Evolutionary conservation across 2,888 invertebrate genomes (phyloP).

Genomic region (Andrena flavipes): DNA sequence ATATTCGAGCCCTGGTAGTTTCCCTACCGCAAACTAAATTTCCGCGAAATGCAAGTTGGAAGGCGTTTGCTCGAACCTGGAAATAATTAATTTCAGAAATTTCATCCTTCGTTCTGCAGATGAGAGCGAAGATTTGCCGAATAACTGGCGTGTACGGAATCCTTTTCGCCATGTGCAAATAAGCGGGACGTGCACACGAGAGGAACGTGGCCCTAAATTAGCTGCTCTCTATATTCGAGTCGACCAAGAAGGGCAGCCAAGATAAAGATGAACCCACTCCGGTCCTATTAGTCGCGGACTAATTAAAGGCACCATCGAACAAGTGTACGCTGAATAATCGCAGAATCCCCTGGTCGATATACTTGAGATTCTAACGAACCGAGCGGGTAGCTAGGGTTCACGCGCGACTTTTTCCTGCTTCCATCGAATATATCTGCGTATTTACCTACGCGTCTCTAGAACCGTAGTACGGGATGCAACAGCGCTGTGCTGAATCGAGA

Average conservation of each 20-base stretch:
- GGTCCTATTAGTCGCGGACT: slow-evolving; percentile 42
- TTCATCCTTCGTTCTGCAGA: background rate
- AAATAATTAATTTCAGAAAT: slow-evolving; percentile 12
- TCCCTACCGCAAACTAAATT: background rate
- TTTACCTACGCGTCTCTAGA: slow-evolving; percentile 18
- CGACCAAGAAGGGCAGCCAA: background rate
- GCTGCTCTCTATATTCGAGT: slow-evolving; percentile 14
- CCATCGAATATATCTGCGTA: slow-evolving; percentile 53
- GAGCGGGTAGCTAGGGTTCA: background rate
- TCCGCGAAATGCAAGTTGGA: background rate
- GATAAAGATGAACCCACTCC: slow-evolving; percentile 19
- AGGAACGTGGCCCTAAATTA: background rate
- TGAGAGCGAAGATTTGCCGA: background rate
- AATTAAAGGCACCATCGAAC: slow-evolving; percentile 44
- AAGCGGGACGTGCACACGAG: background rate
- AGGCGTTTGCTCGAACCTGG: background rate
- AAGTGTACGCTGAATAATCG: slow-evolving; percentile 53
- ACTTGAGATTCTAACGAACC: slow-evolving; percentile 46
- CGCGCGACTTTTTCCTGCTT: slow-evolving; percentile 12
- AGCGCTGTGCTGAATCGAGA: background rate
- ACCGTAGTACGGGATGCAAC: background rate
- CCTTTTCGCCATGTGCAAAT: background rate
- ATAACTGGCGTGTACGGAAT: background rate
- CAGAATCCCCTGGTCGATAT: slow-evolving; percentile 33
- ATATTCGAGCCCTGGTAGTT: background rate